Evolutionary conservation across 92 coral and sea anemone genomes (phyloP).

Genomic region (Phymanthus crucifer): DNA sequence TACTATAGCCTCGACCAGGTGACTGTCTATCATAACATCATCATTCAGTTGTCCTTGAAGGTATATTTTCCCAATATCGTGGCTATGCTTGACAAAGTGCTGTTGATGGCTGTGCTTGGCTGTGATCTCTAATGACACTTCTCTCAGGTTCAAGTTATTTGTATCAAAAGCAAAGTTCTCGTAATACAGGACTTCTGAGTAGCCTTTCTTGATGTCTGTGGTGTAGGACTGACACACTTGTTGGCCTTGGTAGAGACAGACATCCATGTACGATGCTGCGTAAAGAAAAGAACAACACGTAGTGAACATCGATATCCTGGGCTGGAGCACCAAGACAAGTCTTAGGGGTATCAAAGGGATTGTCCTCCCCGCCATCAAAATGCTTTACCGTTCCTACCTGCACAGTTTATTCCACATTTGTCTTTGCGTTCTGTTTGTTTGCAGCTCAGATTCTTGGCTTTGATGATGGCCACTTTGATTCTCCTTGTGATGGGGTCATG

Average conservation of each 20-base stretch:
- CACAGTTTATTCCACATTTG: constrained; percentile 78
- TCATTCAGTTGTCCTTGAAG: constrained; percentile 22
- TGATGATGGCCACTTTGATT: constrained; percentile 73
- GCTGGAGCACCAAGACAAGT: too few relatives aligned
- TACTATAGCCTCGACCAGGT: constrained; percentile 31
- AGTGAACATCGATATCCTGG: too few relatives aligned
- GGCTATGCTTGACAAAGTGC: constrained; percentile 69
- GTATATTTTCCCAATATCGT: constrained; percentile 73
- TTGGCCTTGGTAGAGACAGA: constrained; percentile 50
- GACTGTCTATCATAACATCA: constrained; percentile 28
- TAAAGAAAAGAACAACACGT: too few relatives aligned
- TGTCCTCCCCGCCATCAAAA: not conserved
- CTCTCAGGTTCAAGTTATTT: constrained; percentile 38
- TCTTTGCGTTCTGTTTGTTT: constrained; percentile 66
- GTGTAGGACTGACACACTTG: constrained; percentile 54
- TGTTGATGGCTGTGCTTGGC: constrained; percentile 88
- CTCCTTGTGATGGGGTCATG: constrained; percentile 75
- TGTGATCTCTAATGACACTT: constrained; percentile 56
- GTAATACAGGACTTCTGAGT: constrained; percentile 79
- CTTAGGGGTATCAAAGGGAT: too few relatives aligned
- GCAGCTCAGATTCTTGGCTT: constrained; percentile 91
- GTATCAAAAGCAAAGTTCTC: constrained; percentile 85
- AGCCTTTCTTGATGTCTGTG: constrained; percentile 80
- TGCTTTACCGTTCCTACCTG: constrained; percentile 48
- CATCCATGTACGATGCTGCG: constrained; percentile 74